Evolutionary conservation across 2,113 vertebrate species (phyloP), one percentile per base, ranked within the genome.

Genomic region (Oncorhynchus clarkii): DNA sequence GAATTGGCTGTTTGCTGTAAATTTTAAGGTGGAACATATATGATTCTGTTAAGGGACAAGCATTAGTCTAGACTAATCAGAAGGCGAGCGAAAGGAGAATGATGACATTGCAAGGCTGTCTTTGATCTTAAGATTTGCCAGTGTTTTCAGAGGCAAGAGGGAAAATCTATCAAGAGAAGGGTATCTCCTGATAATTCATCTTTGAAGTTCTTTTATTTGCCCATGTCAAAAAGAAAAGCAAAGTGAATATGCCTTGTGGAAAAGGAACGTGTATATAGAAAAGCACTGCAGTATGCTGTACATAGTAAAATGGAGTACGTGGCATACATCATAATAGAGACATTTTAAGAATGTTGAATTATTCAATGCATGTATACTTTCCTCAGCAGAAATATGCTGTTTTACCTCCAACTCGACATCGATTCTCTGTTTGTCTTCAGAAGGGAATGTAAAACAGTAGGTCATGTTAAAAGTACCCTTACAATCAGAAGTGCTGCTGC

Each of bases 121-220:
- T 78, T 62, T 70, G 79, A 81, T 81, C 22, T 66, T 62, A 24
- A 29, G 31, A n/a, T 60, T 60, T 11, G 9, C 34, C 14, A 39
- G n/a, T 14, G 5, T 57, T 71, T 12, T 31, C 29, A 14, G 24
- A 71, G 49, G n/a, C 24, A 45, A 4, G 13, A 5, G 48, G 64
- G 67, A 70, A 57, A 68, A 20, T 16, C 71, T 70, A 67, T 45
- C 9, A 1, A 13, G 4, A 27, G 62, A 57, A 59, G 51, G 71
- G 27, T 45, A 11, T 45, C 39, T 45, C 39, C 39, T 45, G 39
- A 45, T 68, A 59, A 67, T 60, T 78, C 31, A 27, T 57, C 75
- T 81, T 77, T 71, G 75, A 77, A 77, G 71, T 73, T 45, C 2
- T 45, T 27, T 66, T 65, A 77, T 73, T 67, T 49, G 69, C 57